These are phyloP conservation scores for Cromileptes altivelis DNA, from an alignment of 2,113 vertebrate genomes.

Conservation along the genomic window DNA sequence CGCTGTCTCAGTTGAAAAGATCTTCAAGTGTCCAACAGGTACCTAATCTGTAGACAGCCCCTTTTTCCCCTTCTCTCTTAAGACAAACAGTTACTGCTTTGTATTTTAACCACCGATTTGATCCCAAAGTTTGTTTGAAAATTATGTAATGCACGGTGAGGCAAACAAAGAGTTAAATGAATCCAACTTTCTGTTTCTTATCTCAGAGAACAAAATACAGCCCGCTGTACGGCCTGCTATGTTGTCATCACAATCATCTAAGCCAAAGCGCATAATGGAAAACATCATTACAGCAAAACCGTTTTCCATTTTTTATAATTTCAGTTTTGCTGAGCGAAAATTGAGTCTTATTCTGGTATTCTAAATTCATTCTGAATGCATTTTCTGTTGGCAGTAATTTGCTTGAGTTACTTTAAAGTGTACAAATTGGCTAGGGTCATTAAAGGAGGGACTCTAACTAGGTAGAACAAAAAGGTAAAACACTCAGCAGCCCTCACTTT, in stretches of 20 bases:
- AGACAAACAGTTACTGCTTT: neutral
- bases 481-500: neutral
- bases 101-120: neutral
- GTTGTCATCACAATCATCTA: conserved; percentile 6
- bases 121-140: conserved; percentile 1
- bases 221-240: neutral
- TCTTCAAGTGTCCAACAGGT: neutral
- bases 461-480: neutral
- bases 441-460: neutral
- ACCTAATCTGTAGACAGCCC: neutral
- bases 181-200: conserved; percentile 4
- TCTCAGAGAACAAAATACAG: neutral
- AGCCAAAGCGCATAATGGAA: conserved; percentile 19
- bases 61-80: neutral
- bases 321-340: neutral
- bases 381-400: neutral
- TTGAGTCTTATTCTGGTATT: neutral
- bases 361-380: conserved; percentile 20
- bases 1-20: neutral
- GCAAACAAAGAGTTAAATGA: conserved; percentile 4
- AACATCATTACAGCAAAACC: conserved; percentile 32
- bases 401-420: conserved; percentile 13
- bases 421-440: conserved; percentile 9
- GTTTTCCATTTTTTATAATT: neutral
- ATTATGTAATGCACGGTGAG: neutral